Evolutionary conservation across 1,140 invertebrate species (phyloP).

Genomic region (Camponotus floridanus): DNA sequence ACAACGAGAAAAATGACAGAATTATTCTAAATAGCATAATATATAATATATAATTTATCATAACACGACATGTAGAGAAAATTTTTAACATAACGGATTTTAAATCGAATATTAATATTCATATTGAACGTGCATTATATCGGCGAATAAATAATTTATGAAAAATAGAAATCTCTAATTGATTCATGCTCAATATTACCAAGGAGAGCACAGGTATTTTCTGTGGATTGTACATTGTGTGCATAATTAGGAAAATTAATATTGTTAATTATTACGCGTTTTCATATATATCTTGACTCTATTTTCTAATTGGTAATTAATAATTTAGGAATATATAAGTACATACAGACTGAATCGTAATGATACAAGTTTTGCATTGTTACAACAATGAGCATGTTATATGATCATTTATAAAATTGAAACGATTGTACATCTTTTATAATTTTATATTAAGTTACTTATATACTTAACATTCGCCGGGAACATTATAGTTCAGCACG

Average conservation of each 20-base stretch:
- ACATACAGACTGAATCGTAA: conserved; percentile 66
- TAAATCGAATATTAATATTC: conserved; percentile 55
- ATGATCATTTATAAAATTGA: conserved; percentile 16
- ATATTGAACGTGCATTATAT: conserved; percentile 2
- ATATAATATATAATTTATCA: conserved; percentile 38
- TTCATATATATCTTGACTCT: conserved; percentile 34
- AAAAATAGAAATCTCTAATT: conserved; percentile 12
- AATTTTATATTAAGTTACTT: conserved; percentile 44
- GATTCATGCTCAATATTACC: conserved; percentile 44
- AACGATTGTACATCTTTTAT: conserved; percentile 44
- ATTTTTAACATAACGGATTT: conserved; percentile 39
- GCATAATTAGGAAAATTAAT: conserved; percentile 32
- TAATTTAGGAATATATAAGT: conserved; percentile 60
- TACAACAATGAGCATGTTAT: not conserved
- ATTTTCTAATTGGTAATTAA: conserved; percentile 21
- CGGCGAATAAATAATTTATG: conserved; percentile 4
- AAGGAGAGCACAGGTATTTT: conserved; percentile 61
- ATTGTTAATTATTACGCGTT: conserved; percentile 53
- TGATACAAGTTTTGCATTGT: conserved; percentile 42
- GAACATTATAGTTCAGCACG: conserved; percentile 50
- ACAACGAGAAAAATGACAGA: conserved; percentile 66
- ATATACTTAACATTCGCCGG: not conserved
- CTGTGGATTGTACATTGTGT: conserved; percentile 54
- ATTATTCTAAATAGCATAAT: conserved; percentile 71
- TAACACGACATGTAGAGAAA: conserved; percentile 25